Conservation (phyloP, 2,888 invertebrate species). For the Ophion slaviceki region DNA sequence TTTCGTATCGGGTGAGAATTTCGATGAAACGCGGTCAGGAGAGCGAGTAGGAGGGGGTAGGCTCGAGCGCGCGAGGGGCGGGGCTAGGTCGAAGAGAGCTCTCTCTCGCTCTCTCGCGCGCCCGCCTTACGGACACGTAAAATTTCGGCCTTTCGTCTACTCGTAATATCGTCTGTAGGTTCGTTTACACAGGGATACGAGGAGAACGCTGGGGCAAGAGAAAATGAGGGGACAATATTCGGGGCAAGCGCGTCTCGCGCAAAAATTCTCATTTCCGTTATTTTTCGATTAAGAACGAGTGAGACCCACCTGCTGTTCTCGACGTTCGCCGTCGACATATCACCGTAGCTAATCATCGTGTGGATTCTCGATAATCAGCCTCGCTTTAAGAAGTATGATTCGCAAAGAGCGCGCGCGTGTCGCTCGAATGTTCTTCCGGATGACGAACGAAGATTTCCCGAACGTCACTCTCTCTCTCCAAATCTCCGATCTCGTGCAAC, state of each 20-base stretch:
- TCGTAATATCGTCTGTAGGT: background rate
- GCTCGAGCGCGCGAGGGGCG: constrained; percentile 54
- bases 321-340: constrained; percentile 64
- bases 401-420: background rate
- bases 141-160: background rate
- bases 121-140: background rate
- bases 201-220: background rate
- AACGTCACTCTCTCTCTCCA: background rate
- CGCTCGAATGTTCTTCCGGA: background rate
- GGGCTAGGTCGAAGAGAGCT: constrained; percentile 37
- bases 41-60: constrained; percentile 16
- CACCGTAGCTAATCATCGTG: constrained; percentile 69
- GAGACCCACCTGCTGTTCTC: constrained; percentile 68
- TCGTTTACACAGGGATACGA: background rate
- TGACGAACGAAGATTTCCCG: background rate
- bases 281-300: background rate
- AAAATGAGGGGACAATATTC: background rate
- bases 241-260: background rate
- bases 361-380: constrained; percentile 54
- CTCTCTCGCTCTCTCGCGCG: background rate
- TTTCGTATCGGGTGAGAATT: constrained; percentile 33
- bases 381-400: constrained; percentile 31
- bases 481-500: no score
- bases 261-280: background rate
- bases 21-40: constrained; percentile 54